Percentiles rank a stretch among this genome's conserved stretches.
Conservation (phyloP, 2,113 vertebrate species). For the Forbesichthys papilliferus region DNA sequence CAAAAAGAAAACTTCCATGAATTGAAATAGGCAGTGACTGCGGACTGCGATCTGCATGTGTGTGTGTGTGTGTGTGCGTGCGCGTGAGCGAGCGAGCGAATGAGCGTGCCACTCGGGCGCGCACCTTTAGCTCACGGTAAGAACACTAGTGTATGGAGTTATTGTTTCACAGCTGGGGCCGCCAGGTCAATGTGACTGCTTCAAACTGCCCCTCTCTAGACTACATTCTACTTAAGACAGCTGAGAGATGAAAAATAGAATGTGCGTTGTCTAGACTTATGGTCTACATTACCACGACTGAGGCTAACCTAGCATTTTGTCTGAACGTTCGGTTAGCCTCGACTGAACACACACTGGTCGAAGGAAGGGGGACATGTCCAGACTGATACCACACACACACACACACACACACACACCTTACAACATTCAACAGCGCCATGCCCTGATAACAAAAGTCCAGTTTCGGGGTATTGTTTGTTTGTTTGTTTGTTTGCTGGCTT, state of each 20-base stretch:
- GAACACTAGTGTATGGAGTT: conserved; percentile 24
- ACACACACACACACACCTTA: conserved; percentile 21
- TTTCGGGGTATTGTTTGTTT: conserved; percentile 15
- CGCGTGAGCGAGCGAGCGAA: not conserved
- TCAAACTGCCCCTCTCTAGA: conserved; percentile 54
- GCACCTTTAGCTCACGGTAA: not conserved
- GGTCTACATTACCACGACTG: conserved; percentile 48
- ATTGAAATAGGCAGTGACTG: conserved; percentile 49
- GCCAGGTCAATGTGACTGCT: conserved; percentile 58
- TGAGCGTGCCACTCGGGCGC: not conserved
- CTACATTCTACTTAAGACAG: conserved; percentile 31
- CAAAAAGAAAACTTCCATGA: conserved; percentile 62
- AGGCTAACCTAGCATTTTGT: conserved; percentile 28
- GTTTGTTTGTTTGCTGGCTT: conserved; percentile 24
- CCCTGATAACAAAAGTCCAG: conserved; percentile 38
- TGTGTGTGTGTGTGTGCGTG: conserved; percentile 11
- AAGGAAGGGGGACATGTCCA: conserved; percentile 39
- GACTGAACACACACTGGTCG: not conserved
- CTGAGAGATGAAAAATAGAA: conserved; percentile 52
- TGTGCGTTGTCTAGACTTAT: conserved; percentile 23
- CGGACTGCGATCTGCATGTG: conserved; percentile 11
- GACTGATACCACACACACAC: conserved; percentile 6
- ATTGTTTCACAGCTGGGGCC: conserved; percentile 56
- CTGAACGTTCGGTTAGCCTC: not conserved
- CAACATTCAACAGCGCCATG: conserved; percentile 16